Conservation (phyloP, 2,888 invertebrate species). For the Schizotus pectinicornis region DNA sequence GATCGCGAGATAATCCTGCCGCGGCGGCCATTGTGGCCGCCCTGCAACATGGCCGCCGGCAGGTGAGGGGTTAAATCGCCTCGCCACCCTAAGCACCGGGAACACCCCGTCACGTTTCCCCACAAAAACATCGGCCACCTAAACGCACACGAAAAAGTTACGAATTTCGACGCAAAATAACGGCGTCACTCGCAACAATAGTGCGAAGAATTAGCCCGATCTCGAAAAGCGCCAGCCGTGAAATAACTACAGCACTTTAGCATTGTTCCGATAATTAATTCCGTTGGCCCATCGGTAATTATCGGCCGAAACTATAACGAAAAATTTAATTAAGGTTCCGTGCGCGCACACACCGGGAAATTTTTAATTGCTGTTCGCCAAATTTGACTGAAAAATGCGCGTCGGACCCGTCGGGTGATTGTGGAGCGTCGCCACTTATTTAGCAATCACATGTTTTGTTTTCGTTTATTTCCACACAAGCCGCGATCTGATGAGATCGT, state of each 20-base stretch:
- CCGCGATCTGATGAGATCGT: conserved; percentile 48
- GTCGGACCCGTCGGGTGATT: too few species aligned
- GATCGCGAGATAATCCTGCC: conserved; percentile 53
- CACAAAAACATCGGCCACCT: too few species aligned
- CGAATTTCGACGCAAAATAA: too few species aligned
- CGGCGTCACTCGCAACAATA: too few species aligned
- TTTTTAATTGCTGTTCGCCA: conserved; percentile 10
- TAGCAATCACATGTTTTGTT: conserved; percentile 31
- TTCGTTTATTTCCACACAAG: conserved; percentile 50
- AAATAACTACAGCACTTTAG: conserved; percentile 1
- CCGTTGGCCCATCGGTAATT: conserved; percentile 2
- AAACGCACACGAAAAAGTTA: too few species aligned
- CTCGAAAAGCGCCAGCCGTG: neutral
- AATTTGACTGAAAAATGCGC: too few species aligned
- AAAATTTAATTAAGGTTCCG: conserved; percentile 4
- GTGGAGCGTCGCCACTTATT: conserved; percentile 11
- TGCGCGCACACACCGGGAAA: neutral
- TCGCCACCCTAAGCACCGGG: conserved; percentile 36
- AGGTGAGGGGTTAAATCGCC: conserved; percentile 54
- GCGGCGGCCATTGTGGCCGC: conserved; percentile 56
- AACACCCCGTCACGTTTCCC: too few species aligned
- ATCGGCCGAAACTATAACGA: neutral
- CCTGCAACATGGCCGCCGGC: conserved; percentile 55
- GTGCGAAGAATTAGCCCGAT: neutral
- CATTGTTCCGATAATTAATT: conserved; percentile 9